Percentiles rank a stretch among this genome's conserved stretches.
These are phyloP conservation scores for Lasioglossum oenotherae DNA, from an alignment of 2,888 invertebrate species.

Conservation along the genomic window DNA sequence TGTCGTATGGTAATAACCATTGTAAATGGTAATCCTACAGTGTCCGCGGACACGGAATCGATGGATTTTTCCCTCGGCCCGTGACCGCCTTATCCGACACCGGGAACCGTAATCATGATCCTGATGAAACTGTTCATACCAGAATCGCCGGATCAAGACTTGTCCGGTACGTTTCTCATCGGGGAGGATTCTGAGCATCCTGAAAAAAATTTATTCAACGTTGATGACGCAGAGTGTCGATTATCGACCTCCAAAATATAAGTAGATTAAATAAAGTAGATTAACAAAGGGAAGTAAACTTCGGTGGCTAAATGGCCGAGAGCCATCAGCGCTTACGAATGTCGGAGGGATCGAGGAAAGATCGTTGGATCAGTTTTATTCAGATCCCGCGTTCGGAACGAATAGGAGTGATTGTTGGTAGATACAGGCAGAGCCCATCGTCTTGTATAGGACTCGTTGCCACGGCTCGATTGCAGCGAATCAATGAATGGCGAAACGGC, in stretches of 20 bases:
- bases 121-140: background rate
- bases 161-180: too few species aligned
- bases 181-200: too few species aligned
- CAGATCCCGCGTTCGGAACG: background rate
- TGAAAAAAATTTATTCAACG: background rate
- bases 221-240: background rate
- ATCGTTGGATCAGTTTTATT: conserved; percentile 1
- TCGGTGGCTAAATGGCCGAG: background rate
- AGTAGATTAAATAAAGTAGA: too few species aligned
- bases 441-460: conserved; percentile 11
- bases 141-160: background rate
- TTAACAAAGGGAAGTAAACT: background rate
- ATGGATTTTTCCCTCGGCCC: background rate
- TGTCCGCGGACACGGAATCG: conserved; percentile 24
- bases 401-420: conserved; percentile 1
- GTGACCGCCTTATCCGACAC: background rate
- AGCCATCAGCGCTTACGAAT: background rate
- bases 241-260: background rate
- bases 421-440: conserved; percentile 2
- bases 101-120: background rate
- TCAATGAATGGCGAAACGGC: conserved; percentile 42
- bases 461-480: conserved; percentile 11
- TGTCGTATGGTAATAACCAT: conserved; percentile 45
- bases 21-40: conserved; percentile 46
- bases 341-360: background rate